Evolutionary conservation across 2,888 invertebrate species (phyloP).

Genomic region (Lepidonotus clava): DNA sequence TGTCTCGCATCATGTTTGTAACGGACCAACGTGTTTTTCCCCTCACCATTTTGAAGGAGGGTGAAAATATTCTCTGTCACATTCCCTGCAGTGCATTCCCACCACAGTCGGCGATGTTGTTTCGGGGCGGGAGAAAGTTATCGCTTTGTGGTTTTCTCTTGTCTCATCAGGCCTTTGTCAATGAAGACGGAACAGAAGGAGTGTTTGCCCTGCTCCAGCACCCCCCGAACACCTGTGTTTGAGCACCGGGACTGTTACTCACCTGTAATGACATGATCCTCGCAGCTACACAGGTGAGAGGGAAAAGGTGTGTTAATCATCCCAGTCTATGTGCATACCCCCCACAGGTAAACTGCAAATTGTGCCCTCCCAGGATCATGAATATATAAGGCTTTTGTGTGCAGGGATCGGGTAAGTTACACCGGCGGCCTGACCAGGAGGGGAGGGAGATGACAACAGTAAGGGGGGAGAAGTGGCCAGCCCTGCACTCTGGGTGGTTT

Average conservation of each 20-base stretch:
- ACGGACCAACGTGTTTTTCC: too few relatives aligned
- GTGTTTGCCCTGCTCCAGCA: not conserved
- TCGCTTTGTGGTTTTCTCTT: not conserved
- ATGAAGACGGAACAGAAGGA: not conserved
- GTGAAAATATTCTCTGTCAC: too few relatives aligned
- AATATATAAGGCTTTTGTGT: too few relatives aligned
- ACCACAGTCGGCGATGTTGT: too few relatives aligned
- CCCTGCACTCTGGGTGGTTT: not conserved
- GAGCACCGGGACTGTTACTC: not conserved
- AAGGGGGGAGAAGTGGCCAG: not conserved
- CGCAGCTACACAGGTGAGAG: constrained; percentile 6
- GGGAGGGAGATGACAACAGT: not conserved
- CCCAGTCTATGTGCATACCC: not conserved
- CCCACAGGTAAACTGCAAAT: too few relatives aligned
- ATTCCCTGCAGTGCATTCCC: too few relatives aligned
- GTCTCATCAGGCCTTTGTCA: constrained; percentile 9
- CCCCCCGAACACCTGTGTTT: constrained; percentile 23
- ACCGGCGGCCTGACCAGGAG: not conserved
- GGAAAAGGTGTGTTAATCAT: constrained; percentile 10
- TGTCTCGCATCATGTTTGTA: too few relatives aligned
- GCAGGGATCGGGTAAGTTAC: not conserved
- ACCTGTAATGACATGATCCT: constrained; percentile 24
- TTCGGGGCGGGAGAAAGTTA: too few relatives aligned
- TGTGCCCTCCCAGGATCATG: too few relatives aligned
- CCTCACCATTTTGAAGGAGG: too few relatives aligned